Evolutionary conservation across 2,113 vertebrate species (phyloP).

Genomic region (Triplophysa rosa): DNA sequence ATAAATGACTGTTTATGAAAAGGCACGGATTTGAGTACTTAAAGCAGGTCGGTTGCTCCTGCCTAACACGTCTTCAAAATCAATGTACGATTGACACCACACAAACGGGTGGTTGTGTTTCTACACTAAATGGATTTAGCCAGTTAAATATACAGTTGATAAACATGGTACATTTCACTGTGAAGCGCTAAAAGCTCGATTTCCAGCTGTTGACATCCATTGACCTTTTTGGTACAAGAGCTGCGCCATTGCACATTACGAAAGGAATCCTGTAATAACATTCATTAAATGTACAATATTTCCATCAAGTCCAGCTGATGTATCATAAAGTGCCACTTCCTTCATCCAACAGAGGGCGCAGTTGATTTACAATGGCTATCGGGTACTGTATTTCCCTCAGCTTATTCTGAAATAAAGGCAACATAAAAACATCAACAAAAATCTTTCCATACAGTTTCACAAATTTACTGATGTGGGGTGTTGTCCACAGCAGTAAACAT

Average conservation of each 20-base stretch:
- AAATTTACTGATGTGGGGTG: slow-evolving; percentile 2
- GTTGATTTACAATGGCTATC: slow-evolving; percentile 14
- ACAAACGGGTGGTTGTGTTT: slow-evolving; percentile 25
- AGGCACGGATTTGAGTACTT: slow-evolving; percentile 69
- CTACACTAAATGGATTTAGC: slow-evolving; percentile 28
- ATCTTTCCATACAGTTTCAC: slow-evolving; percentile 23
- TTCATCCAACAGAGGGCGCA: slow-evolving; percentile 50
- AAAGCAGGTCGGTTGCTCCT: slow-evolving; percentile 55
- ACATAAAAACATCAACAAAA: slow-evolving; percentile 20
- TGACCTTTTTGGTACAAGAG: not conserved
- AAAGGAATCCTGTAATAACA: not conserved
- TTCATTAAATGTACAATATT: slow-evolving; percentile 16
- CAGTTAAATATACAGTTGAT: slow-evolving; percentile 29
- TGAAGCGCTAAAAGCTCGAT: slow-evolving; percentile 5
- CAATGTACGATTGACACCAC: slow-evolving; percentile 18
- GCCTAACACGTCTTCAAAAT: slow-evolving; percentile 50
- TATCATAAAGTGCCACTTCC: slow-evolving; percentile 51
- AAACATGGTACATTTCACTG: slow-evolving; percentile 25
- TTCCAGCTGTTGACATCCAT: slow-evolving; percentile 2
- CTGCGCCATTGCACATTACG: not conserved
- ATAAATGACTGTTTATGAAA: slow-evolving; percentile 79
- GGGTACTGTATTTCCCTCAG: not conserved
- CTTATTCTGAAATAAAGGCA: slow-evolving; percentile 52
- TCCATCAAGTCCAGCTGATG: slow-evolving; percentile 6
- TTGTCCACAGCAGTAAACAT: slow-evolving; percentile 43